Percentiles rank a stretch among this genome's conserved stretches.
Conservation (phyloP, 2,797 vertebrate species). For the Chelonia mydas region DNA sequence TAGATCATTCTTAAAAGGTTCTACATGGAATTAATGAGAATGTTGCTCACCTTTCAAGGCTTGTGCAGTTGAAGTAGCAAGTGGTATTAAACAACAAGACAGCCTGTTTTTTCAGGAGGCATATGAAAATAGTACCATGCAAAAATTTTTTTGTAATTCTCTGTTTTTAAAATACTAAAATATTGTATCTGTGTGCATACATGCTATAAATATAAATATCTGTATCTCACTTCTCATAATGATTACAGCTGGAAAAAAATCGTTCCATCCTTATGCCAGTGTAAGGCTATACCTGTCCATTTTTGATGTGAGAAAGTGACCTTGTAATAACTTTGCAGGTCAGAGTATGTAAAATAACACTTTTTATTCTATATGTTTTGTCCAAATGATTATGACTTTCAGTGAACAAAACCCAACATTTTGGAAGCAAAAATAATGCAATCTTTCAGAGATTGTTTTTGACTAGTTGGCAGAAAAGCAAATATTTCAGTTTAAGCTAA, state of each 20-base stretch:
- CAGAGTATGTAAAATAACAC: slow-evolving; percentile 70
- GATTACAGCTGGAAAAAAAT: not conserved
- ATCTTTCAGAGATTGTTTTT: slow-evolving; percentile 73
- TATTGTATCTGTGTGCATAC: not conserved
- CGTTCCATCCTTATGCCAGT: not conserved
- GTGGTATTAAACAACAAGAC: not conserved
- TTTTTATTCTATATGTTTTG: slow-evolving; percentile 74
- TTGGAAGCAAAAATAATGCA: slow-evolving; percentile 68
- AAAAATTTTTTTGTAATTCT: not conserved
- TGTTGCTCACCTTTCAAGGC: not conserved
- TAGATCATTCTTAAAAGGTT: not conserved
- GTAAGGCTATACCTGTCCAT: not conserved
- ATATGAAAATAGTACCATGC: not conserved
- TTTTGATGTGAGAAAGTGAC: slow-evolving; percentile 60
- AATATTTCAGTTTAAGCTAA: slow-evolving; percentile 77
- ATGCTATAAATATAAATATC: not conserved
- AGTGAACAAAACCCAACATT: slow-evolving; percentile 71
- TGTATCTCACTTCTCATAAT: not conserved
- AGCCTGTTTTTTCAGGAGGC: not conserved
- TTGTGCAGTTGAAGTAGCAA: not conserved
- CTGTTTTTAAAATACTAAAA: not conserved
- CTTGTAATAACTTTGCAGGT: slow-evolving; percentile 58
- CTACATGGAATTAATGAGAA: not conserved
- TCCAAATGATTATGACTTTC: slow-evolving; percentile 66
- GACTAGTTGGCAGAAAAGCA: slow-evolving; percentile 65